Percentiles rank a stretch among this genome's conserved stretches.
Conservation (phyloP, 2,888 invertebrate species). For the Mythimna vitellina region DNA sequence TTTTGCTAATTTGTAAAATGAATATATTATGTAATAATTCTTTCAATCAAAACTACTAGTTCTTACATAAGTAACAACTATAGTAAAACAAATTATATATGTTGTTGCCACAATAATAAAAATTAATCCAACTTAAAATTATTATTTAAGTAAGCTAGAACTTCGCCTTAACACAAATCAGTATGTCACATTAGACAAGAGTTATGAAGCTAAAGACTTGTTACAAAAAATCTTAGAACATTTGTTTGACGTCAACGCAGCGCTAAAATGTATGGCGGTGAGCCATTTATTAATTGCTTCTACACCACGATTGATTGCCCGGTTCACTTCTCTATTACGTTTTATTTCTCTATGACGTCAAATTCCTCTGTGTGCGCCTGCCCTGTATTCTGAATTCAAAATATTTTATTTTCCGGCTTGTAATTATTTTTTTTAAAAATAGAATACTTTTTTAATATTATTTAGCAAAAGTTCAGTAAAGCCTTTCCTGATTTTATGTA, state of each 20-base stretch:
- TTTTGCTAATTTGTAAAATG: no score
- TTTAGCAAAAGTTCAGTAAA: neutral
- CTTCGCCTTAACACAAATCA: conserved; percentile 74
- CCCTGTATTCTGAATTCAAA: conserved; percentile 47
- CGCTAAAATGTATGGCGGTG: conserved; percentile 75
- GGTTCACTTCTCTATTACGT: conserved; percentile 72
- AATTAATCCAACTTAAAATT: conserved; percentile 47
- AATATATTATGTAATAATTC: neutral
- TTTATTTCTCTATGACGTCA: conserved; percentile 67
- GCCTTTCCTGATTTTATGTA: neutral
- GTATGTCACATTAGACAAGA: conserved; percentile 81
- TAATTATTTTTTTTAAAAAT: neutral
- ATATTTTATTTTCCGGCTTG: conserved; percentile 11
- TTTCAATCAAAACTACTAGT: neutral
- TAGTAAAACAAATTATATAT: neutral
- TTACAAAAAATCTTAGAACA: conserved; percentile 70
- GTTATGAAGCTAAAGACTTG: conserved; percentile 69
- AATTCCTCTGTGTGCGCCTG: conserved; percentile 36
- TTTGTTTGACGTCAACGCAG: conserved; percentile 83
- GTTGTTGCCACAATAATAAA: conserved; percentile 13
- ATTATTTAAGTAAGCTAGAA: conserved; percentile 22
- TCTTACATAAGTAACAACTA: neutral
- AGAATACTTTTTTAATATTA: neutral
- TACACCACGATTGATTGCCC: conserved; percentile 79
- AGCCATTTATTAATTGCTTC: conserved; percentile 80